Base-by-base conservation (phyloP, 1,140 invertebrate genomes). In the Parapsyche elsis region DNA sequence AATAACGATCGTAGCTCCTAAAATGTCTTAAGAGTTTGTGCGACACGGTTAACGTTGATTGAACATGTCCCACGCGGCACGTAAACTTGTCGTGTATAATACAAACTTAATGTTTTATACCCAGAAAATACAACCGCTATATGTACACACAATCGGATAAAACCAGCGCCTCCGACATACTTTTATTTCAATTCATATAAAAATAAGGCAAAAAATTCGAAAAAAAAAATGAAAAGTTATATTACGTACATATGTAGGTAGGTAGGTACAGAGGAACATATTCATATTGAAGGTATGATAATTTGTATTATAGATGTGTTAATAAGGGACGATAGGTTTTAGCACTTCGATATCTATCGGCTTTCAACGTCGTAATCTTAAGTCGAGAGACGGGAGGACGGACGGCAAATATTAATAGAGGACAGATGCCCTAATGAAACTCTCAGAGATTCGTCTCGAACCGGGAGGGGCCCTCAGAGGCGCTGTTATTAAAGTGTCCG, bases 341-440 rank as follows among this genome's bases (percentile, higher is more conserved):
- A 21, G 19, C 57, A 26, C 64, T 24, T 53, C 16, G 49, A 53
- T 53, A 5, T 53, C 49, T 12, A 53, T 53, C 49, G 49, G 16
- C 12, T 53, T 16, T 53, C 49, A 16, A 53, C 64, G 64, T 26
- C 23, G 49, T 30, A 67, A 67, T 67, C 64, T 24, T 23, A 2
- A 67, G 64, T 30, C 23, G 24, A 67, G 24, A 1, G 10, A 53
- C 16, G 16, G 23, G 23, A 23, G 24, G 64, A 67, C 64, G 10
- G 24, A 67, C 23, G 64, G 64, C 64, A 67, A 67, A 67, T 67
- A 67, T 67, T 67, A 67, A 67, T 67, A 67, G 64, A 67, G 64
- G 64, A 67, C 64, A 67, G 64, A 67, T 67, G 64, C 23, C 64
- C 64, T 67, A 67, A 67, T 67, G 64, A 67, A 67, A 67, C 64